Conservation (phyloP, 2,888 invertebrate genomes). For the Colostygia pectinataria region DNA sequence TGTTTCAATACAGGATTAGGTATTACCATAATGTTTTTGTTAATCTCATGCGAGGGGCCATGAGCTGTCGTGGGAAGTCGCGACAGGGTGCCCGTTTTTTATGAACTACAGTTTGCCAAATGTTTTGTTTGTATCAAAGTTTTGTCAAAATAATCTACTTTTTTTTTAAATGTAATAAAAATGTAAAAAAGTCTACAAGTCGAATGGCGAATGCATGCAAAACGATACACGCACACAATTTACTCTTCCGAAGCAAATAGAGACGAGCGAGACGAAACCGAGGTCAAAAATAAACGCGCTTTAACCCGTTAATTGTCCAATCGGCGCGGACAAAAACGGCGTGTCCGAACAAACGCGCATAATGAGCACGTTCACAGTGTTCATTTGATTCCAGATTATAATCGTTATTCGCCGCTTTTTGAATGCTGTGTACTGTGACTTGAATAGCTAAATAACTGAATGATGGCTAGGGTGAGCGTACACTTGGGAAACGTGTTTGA, state of each 20-base stretch:
- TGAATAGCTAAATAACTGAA: conserved; percentile 36
- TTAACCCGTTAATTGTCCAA: conserved; percentile 23
- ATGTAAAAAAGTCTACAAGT: too few species aligned
- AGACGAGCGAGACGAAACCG: conserved; percentile 4
- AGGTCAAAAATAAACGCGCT: conserved; percentile 22
- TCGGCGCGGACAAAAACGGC: conserved; percentile 11
- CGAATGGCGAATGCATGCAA: too few species aligned
- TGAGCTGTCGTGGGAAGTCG: conserved; percentile 33
- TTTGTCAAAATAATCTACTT: background rate
- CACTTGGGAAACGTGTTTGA: background rate
- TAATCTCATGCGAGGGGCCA: conserved; percentile 33
- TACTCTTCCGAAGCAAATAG: conserved; percentile 1
- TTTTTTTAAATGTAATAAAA: too few species aligned
- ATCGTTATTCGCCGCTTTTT: conserved; percentile 60
- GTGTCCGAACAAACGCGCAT: conserved; percentile 12
- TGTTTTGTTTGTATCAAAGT: too few species aligned
- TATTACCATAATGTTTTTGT: conserved; percentile 42
- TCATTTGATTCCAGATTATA: conserved; percentile 64
- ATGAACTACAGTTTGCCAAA: too few species aligned
- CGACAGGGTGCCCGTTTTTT: conserved; percentile 15
- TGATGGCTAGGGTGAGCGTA: conserved; percentile 11
- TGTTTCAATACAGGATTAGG: conserved; percentile 39
- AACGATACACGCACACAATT: too few species aligned
- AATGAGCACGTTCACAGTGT: conserved; percentile 28
- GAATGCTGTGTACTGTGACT: conserved; percentile 40